Evolutionary conservation across 2,797 vertebrate genomes (phyloP).

Genomic region (Spinibarbus caldwelli): DNA sequence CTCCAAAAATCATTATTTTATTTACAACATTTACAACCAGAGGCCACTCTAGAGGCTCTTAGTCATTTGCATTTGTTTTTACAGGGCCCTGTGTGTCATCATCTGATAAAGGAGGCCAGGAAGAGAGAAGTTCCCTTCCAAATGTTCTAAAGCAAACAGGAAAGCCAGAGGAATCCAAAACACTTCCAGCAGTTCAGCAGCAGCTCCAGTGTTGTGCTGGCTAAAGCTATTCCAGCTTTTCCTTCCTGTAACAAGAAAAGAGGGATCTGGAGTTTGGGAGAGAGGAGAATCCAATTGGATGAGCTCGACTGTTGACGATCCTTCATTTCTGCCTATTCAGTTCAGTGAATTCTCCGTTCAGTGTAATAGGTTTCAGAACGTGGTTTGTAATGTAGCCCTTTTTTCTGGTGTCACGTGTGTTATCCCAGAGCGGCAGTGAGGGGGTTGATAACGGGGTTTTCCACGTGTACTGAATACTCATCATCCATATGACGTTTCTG

Average conservation of each 20-base stretch:
- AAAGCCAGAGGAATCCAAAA: conserved; percentile 42
- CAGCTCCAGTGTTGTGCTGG: conserved; percentile 25
- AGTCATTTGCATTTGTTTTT: conserved; percentile 22
- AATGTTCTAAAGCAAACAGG: conserved; percentile 48
- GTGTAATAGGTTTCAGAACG: conserved; percentile 48
- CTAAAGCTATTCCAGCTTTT: conserved; percentile 30
- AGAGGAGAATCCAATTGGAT: conserved; percentile 8
- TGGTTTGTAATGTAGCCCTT: conserved; percentile 48
- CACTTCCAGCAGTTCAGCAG: conserved; percentile 23
- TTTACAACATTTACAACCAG: neutral
- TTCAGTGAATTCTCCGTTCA: conserved; percentile 34
- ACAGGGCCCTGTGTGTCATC: conserved; percentile 21
- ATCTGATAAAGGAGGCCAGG: conserved; percentile 26
- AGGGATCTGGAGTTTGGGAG: conserved; percentile 5
- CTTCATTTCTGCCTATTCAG: conserved; percentile 26
- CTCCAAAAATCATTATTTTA: neutral
- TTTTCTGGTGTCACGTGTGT: conserved; percentile 35
- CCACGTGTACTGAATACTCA: conserved; percentile 44
- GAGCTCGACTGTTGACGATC: neutral
- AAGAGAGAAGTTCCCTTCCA: conserved; percentile 32
- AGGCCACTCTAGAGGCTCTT: neutral
- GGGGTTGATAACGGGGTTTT: conserved; percentile 20
- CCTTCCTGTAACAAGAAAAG: conserved; percentile 47
- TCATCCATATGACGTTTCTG: conserved; percentile 36
- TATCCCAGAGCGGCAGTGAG: neutral